Evolutionary conservation across 2,888 invertebrate genomes (phyloP).

Genomic region (Nemurella pictetii): DNA sequence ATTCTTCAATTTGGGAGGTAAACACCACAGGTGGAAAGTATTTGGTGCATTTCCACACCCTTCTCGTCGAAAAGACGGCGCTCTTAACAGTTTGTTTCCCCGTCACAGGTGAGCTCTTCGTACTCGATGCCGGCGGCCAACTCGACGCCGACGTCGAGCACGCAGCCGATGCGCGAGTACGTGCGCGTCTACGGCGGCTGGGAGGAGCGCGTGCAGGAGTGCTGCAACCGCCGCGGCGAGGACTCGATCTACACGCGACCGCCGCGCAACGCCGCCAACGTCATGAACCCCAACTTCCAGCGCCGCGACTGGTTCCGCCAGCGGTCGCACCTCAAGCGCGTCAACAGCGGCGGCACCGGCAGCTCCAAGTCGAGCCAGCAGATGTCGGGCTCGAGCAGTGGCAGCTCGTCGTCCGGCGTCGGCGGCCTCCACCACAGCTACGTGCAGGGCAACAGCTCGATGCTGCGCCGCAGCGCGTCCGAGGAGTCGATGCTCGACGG

Average conservation of each 20-base stretch:
- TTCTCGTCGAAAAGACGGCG: no score
- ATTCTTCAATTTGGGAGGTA: no score
- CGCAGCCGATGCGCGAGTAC: slow-evolving; percentile 57
- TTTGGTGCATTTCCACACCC: no score
- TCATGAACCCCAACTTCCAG: slow-evolving; percentile 53
- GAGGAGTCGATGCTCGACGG: slow-evolving; percentile 51
- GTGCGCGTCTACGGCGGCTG: slow-evolving; percentile 66
- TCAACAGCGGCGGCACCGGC: slow-evolving; percentile 41
- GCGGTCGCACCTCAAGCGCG: slow-evolving; percentile 48
- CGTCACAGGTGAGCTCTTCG: slow-evolving; percentile 46
- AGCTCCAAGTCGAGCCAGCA: slow-evolving; percentile 37
- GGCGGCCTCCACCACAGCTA: slow-evolving; percentile 39
- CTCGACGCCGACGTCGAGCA: slow-evolving; percentile 52
- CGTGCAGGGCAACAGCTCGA: background rate
- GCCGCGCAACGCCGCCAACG: slow-evolving; percentile 38
- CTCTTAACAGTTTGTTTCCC: background rate
- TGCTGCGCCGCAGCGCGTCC: slow-evolving; percentile 51
- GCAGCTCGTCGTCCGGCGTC: slow-evolving; percentile 38
- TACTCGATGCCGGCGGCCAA: slow-evolving; percentile 56
- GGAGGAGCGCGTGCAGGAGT: slow-evolving; percentile 56
- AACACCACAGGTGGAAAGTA: no score
- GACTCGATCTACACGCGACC: slow-evolving; percentile 43
- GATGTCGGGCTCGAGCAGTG: slow-evolving; percentile 39
- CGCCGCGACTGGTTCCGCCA: slow-evolving; percentile 58
- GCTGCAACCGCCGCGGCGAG: slow-evolving; percentile 42